These are phyloP conservation scores for Catostylus mosaicus DNA, from an alignment of 30 jellyfish, hydroid and myxozoan species.

Conservation along the genomic window DNA sequence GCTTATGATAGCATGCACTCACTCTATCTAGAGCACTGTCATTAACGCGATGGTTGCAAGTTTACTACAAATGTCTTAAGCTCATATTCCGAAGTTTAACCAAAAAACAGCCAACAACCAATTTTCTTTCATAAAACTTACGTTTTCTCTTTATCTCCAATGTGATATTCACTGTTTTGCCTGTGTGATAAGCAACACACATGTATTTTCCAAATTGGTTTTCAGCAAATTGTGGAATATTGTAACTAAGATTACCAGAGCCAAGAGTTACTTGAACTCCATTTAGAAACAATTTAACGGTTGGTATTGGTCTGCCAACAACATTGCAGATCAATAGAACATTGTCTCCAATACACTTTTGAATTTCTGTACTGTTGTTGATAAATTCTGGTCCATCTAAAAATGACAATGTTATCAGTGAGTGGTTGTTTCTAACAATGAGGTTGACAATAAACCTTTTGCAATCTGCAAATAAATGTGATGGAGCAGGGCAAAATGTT, in stretches of 20 bases:
- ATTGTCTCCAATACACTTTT: background rate
- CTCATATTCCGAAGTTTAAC: too few species aligned
- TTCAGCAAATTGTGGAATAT: background rate
- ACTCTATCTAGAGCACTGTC: background rate
- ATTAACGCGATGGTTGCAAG: background rate
- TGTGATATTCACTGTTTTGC: background rate
- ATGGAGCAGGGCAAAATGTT: background rate
- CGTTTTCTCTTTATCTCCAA: background rate
- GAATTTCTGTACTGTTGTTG: background rate
- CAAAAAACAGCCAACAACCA: background rate
- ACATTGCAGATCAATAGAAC: background rate
- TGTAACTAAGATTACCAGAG: background rate
- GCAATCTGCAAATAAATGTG: background rate
- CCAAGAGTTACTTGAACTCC: background rate
- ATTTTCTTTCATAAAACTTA: background rate
- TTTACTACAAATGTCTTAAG: background rate
- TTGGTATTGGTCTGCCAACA: background rate
- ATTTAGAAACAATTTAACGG: background rate
- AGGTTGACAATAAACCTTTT: background rate
- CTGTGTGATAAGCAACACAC: background rate
- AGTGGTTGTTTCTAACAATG: background rate
- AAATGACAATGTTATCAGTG: too few species aligned
- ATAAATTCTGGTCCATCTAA: background rate
- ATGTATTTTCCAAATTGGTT: background rate
- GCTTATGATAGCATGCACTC: too few species aligned